Conservation (phyloP, 2,888 invertebrate species). For the Conistra vaccinii region DNA sequence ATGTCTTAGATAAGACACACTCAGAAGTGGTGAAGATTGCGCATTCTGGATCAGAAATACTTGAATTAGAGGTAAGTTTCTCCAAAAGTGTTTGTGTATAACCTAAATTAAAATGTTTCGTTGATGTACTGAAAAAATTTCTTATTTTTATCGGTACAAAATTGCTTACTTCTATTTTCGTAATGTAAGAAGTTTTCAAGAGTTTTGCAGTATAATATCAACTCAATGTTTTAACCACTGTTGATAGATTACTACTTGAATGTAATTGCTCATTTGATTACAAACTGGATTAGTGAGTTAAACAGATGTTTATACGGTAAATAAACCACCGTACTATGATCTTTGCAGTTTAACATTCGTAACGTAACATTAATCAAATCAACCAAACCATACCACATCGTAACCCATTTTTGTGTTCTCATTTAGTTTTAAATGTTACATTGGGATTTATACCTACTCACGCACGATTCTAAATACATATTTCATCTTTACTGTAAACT, state of each 20-base stretch:
- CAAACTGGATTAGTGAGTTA: background rate
- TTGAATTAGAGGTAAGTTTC: slow-evolving; percentile 94
- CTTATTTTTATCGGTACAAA: background rate
- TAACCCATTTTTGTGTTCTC: slow-evolving; percentile 51
- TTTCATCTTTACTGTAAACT: slow-evolving; percentile 29
- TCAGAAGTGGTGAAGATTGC: slow-evolving; percentile 98
- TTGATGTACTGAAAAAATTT: background rate
- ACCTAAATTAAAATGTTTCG: too few relatives aligned
- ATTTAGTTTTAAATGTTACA: slow-evolving; percentile 16
- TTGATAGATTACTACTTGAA: background rate
- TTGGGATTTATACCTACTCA: slow-evolving; percentile 11
- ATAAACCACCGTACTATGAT: background rate
- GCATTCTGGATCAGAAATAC: slow-evolving; percentile 96
- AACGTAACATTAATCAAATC: slow-evolving; percentile 40
- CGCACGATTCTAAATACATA: slow-evolving; percentile 30
- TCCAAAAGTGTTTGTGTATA: background rate
- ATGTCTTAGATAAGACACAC: slow-evolving; percentile 97
- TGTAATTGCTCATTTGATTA: background rate
- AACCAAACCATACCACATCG: slow-evolving; percentile 25
- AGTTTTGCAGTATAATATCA: background rate
- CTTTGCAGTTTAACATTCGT: background rate
- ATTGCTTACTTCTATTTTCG: background rate
- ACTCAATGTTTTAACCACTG: background rate
- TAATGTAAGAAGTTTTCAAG: background rate
- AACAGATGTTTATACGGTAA: background rate